A percentile compares a stretch with the other conserved stretches of the same genome.
Conservation (phyloP, 92 coral and sea anemone genomes). For the Chrysogorgia sp. region DNA sequence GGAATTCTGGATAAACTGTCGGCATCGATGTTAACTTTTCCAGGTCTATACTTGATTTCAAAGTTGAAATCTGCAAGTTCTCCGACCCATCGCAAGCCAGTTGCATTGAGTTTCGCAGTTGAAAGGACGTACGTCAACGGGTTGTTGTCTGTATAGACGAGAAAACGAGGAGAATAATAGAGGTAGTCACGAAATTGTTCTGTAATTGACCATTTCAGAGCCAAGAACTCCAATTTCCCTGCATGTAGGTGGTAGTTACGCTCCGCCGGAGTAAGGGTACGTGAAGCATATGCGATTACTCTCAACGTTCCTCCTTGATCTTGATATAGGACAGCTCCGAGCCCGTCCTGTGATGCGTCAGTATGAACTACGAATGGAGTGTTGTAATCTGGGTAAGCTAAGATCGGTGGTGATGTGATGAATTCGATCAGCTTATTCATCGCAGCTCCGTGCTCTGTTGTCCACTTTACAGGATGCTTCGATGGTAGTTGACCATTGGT, state of each 20-base stretch:
- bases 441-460: constrained; percentile 26
- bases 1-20: constrained; percentile 55
- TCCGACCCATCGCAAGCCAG: constrained; percentile 57
- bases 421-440: constrained; percentile 31
- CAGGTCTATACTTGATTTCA: constrained; percentile 51
- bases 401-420: constrained; percentile 28
- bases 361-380: too few species aligned
- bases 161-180: constrained; percentile 52
- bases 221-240: constrained; percentile 52
- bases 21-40: constrained; percentile 57
- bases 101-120: constrained; percentile 50
- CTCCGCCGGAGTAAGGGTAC: constrained; percentile 22
- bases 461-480: constrained; percentile 14
- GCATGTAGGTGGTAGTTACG: constrained; percentile 7
- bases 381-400: constrained; percentile 54
- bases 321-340: too few species aligned
- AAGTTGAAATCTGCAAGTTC: constrained; percentile 52
- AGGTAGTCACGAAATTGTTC: constrained; percentile 65
- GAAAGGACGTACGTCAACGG: constrained; percentile 51
- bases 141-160: constrained; percentile 61
- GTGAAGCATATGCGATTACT: constrained; percentile 58
- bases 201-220: constrained; percentile 64
- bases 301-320: too few species aligned
- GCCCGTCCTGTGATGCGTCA: too few species aligned
- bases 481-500: constrained; percentile 1